A percentile compares a stretch with the other conserved stretches of the same genome.
These are phyloP conservation scores for Zeugodacus cucurbitae DNA, from an alignment of 1,140 invertebrate genomes.

Conservation along the genomic window DNA sequence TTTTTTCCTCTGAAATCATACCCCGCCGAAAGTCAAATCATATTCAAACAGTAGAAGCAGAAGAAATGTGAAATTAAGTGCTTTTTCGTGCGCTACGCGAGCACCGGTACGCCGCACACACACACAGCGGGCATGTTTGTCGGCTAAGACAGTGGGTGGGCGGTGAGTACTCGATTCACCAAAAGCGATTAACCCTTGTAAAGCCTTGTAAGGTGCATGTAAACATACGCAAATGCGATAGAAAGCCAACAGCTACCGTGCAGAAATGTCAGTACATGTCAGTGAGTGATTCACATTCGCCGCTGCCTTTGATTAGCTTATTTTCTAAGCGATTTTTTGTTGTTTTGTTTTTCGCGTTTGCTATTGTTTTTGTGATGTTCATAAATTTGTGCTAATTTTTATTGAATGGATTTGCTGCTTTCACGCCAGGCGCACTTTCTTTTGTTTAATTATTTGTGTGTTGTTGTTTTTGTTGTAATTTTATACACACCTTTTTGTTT, in stretches of 20 bases:
- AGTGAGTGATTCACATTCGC: not conserved
- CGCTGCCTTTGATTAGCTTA: not conserved
- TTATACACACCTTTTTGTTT: not conserved
- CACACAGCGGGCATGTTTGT: not conserved
- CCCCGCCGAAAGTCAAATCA: not conserved
- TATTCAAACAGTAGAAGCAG: not conserved
- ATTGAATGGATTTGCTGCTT: not conserved
- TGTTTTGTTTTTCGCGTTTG: not conserved
- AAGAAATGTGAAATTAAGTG: constrained; percentile 20
- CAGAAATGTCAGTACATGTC: not conserved
- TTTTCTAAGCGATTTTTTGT: not conserved
- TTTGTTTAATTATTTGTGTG: not conserved
- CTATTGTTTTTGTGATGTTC: not conserved
- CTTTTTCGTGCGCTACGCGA: not conserved
- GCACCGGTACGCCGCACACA: not conserved
- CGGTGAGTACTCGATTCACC: not conserved
- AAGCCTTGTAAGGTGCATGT: constrained; percentile 25
- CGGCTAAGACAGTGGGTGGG: not conserved
- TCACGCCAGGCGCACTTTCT: not conserved
- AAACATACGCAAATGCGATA: not conserved
- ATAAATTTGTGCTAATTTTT: constrained; percentile 12
- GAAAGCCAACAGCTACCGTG: constrained; percentile 14
- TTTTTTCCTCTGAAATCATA: not conserved
- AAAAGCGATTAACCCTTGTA: constrained; percentile 32
- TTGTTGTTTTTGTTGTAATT: too few species aligned